phyloP scores from a whole-genome alignment of 2,797 vertebrate genomes.

The Rousettus madagascariensis region DNA sequence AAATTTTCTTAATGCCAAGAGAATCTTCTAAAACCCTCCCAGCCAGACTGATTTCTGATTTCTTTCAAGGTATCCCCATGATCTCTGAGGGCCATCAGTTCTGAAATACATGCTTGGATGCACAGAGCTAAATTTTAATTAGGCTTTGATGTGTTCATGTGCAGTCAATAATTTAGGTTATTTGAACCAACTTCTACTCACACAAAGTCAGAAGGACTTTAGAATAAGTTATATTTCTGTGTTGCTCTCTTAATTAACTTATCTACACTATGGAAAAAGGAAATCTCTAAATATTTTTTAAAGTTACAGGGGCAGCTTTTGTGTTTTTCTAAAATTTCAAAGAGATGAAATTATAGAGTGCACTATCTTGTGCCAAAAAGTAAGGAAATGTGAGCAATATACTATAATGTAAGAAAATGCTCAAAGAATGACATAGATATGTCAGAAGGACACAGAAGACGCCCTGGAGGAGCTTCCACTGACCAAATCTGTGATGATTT shows the following conservation, averaged over 20 bases:
- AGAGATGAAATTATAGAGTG: not conserved
- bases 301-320: not conserved
- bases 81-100: conserved; percentile 9
- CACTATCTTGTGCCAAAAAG: not conserved
- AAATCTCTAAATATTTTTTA: not conserved
- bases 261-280: not conserved
- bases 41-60: not conserved
- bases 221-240: not conserved
- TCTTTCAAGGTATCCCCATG: conserved; percentile 22
- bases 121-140: conserved; percentile 45
- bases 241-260: not conserved
- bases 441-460: not conserved
- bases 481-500: not conserved
- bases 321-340: not conserved
- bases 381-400: not conserved
- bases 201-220: not conserved
- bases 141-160: conserved; percentile 27
- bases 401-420: not conserved
- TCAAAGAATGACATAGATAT: not conserved
- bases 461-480: not conserved
- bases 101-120: conserved; percentile 6
- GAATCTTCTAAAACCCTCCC: conserved; percentile 31
- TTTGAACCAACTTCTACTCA: conserved; percentile 15
- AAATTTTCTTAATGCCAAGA: conserved; percentile 41
- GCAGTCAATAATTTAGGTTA: not conserved